Evolutionary conservation across 2,113 vertebrate genomes (phyloP).

Genomic region (Melanocharis versteri): DNA sequence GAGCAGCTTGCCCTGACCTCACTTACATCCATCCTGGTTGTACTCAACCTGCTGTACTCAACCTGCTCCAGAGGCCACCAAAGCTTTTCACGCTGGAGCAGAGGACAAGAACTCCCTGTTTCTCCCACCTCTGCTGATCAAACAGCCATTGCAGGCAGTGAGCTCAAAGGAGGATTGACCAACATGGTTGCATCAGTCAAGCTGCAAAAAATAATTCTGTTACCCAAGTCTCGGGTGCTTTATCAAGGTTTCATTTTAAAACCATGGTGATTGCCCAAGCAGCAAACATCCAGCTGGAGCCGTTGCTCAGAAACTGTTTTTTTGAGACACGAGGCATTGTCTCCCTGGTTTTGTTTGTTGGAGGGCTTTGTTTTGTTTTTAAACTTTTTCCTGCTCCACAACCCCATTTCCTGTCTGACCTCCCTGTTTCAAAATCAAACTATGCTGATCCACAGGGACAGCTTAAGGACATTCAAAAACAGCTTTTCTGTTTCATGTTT

Average conservation of each 20-base stretch:
- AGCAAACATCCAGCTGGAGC: not conserved
- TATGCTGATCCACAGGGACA: not conserved
- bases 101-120: not conserved
- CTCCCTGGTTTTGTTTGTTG: not conserved
- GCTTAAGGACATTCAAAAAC: not conserved
- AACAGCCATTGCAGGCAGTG: not conserved
- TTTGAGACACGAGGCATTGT: not conserved
- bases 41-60: too few relatives aligned
- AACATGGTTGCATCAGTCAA: not conserved
- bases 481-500: not conserved
- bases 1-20: not conserved
- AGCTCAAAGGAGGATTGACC: not conserved
- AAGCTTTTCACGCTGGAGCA: fast-evolving
- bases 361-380: not conserved
- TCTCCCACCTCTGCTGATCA: not conserved
- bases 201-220: not conserved
- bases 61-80: not conserved
- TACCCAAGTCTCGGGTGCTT: slow-evolving; percentile 15
- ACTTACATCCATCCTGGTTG: fast-evolving
- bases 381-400: not conserved
- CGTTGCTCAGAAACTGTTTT: not conserved
- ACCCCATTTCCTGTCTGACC: not conserved
- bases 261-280: not conserved
- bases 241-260: not conserved
- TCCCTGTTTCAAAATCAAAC: not conserved